These are phyloP conservation scores for Drosophila hydei DNA, from an alignment of 1,140 invertebrate species.

Conservation along the genomic window DNA sequence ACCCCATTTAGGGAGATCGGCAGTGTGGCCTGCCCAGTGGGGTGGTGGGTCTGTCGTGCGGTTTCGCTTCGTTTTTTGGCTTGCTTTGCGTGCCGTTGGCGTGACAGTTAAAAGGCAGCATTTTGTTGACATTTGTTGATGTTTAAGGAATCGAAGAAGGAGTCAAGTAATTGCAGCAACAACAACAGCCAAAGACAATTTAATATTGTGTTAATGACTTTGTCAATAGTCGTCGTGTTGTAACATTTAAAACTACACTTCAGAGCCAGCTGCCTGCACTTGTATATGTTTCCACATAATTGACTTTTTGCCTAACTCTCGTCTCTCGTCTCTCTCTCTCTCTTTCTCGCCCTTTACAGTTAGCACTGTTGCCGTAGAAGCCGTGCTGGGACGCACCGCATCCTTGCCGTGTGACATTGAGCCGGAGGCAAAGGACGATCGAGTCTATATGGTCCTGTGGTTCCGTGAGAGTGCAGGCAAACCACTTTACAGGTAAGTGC, in stretches of 20 bases:
- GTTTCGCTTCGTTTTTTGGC: slow-evolving; percentile 51
- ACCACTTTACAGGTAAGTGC: slow-evolving; percentile 92
- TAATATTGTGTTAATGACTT: slow-evolving; percentile 81
- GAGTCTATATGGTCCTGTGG: slow-evolving; percentile 95
- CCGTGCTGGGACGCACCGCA: slow-evolving; percentile 91
- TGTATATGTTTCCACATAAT: slow-evolving; percentile 25
- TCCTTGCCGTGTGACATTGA: slow-evolving; percentile 93
- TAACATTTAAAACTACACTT: slow-evolving; percentile 57
- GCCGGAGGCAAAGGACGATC: slow-evolving; percentile 89
- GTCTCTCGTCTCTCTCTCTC: slow-evolving; percentile 10
- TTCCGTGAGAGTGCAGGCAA: slow-evolving; percentile 92
- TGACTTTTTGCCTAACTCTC: slow-evolving; percentile 44
- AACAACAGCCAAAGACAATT: slow-evolving; percentile 55
- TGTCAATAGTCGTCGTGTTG: slow-evolving; percentile 76
- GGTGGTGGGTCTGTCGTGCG: slow-evolving; percentile 18
- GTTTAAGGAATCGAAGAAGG: slow-evolving; percentile 68
- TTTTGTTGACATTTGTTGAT: slow-evolving; percentile 78
- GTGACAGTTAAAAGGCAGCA: slow-evolving; percentile 80
- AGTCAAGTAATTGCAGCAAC: slow-evolving; percentile 74
- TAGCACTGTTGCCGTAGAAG: slow-evolving; percentile 89
- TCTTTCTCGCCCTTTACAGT: slow-evolving; percentile 85
- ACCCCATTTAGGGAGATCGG: neutral
- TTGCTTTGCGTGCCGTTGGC: slow-evolving; percentile 69
- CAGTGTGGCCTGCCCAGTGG: neutral
- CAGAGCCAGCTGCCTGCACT: slow-evolving; percentile 25